These are phyloP conservation scores for Chloroclystis v-ata DNA, from an alignment of 2,888 invertebrate species.

Conservation along the genomic window DNA sequence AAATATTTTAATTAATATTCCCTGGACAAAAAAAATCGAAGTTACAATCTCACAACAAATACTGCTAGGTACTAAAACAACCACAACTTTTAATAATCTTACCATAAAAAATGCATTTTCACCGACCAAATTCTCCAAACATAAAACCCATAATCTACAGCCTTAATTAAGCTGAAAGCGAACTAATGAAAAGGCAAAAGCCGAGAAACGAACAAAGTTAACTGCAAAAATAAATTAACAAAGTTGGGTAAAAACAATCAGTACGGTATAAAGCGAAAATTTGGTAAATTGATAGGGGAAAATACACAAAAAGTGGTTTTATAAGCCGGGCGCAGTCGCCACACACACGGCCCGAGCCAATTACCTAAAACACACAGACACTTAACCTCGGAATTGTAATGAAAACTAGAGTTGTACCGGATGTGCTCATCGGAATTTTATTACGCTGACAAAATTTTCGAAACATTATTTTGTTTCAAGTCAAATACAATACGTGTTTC, in stretches of 20 bases:
- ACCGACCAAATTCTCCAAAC: neutral
- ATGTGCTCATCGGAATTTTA: neutral
- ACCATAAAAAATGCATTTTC: neutral
- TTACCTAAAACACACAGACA: conserved; percentile 72
- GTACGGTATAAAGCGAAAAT: conserved; percentile 21
- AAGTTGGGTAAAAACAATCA: conserved; percentile 34
- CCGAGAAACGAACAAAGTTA: conserved; percentile 10
- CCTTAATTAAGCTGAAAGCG: conserved; percentile 15
- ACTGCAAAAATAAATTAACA: conserved; percentile 26
- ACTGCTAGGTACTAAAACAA: too few relatives aligned
- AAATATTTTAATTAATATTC: too few relatives aligned
- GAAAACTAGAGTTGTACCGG: conserved; percentile 63
- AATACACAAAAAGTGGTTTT: conserved; percentile 55
- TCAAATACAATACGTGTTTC: too few relatives aligned
- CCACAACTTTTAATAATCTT: neutral
- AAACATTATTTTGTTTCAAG: too few relatives aligned
- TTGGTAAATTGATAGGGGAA: conserved; percentile 49
- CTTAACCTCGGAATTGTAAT: conserved; percentile 74
- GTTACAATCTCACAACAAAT: too few relatives aligned
- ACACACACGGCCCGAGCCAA: conserved; percentile 66
- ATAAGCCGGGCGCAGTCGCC: conserved; percentile 48
- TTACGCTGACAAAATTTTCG: too few relatives aligned
- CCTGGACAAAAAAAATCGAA: too few relatives aligned
- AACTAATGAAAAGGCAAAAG: conserved; percentile 15
- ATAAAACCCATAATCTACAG: conserved; percentile 12